Evolutionary conservation across 2,797 vertebrate species (phyloP).

Genomic region (Harpagifer antarcticus): DNA sequence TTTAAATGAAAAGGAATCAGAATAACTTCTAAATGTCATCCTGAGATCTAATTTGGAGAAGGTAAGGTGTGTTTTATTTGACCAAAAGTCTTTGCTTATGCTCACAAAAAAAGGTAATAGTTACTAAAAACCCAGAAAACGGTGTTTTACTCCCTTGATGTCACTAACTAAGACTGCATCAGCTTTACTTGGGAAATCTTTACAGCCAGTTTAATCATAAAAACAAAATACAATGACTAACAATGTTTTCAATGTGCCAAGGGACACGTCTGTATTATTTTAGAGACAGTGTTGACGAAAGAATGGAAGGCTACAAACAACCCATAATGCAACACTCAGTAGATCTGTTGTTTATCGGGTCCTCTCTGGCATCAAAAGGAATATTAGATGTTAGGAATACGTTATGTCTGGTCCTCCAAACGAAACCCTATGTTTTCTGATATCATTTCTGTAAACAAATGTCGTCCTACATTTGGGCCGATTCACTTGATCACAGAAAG

Average conservation of each 20-base stretch:
- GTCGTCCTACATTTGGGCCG: background rate
- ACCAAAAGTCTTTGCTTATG: too few relatives aligned
- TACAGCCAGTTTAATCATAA: background rate
- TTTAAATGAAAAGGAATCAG: background rate
- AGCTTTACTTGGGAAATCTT: background rate
- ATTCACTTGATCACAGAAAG: background rate
- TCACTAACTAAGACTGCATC: background rate
- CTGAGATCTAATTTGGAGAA: background rate
- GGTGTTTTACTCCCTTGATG: background rate
- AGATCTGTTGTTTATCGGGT: background rate
- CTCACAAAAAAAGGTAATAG: too few relatives aligned
- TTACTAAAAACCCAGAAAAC: background rate
- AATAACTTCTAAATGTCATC: background rate
- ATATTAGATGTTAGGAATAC: background rate
- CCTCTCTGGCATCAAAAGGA: background rate
- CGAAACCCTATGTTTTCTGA: background rate
- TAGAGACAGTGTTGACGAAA: background rate
- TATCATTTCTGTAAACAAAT: background rate
- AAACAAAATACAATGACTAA: background rate
- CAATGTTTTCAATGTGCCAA: background rate
- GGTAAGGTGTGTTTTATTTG: too few relatives aligned
- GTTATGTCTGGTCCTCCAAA: background rate
- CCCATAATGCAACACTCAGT: background rate
- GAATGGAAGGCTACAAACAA: background rate
- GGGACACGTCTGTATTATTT: too few relatives aligned